phyloP scores from a whole-genome alignment of 2,888 invertebrate species.

The Merodon equestris region DNA sequence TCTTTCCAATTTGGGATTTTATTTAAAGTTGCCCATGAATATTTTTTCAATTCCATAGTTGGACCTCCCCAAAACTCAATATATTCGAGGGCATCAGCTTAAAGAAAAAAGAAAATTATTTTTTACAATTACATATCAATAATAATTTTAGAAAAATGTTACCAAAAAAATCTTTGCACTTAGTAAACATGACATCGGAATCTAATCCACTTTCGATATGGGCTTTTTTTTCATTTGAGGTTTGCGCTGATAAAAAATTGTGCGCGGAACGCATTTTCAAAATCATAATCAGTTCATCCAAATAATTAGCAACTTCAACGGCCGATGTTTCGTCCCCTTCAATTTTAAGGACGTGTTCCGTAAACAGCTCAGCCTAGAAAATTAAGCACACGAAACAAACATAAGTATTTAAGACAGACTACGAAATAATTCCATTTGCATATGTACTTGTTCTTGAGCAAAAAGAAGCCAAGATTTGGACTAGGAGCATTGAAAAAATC shows the following conservation, averaged over 20 bases:
- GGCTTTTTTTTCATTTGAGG: slow-evolving; percentile 19
- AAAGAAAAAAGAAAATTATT: slow-evolving; percentile 8
- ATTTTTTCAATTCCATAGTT: slow-evolving; percentile 11
- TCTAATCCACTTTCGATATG: slow-evolving; percentile 10
- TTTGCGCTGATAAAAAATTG: slow-evolving; percentile 14
- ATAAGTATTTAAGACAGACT: slow-evolving; percentile 14
- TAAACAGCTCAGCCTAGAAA: slow-evolving; percentile 26
- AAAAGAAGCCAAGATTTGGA: slow-evolving; percentile 15
- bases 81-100: slow-evolving; percentile 1
- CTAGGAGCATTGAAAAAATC: slow-evolving; percentile 3
- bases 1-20: slow-evolving; percentile 15
- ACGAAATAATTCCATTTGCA: slow-evolving; percentile 2
- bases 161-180: slow-evolving; percentile 28
- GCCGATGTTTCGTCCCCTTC: slow-evolving; percentile 19
- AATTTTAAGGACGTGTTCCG: no score
- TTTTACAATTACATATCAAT: background rate
- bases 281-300: no score
- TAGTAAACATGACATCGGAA: slow-evolving; percentile 22
- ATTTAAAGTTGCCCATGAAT: slow-evolving; percentile 22
- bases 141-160: slow-evolving; percentile 8
- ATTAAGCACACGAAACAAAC: slow-evolving; percentile 10
- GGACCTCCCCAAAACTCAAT: slow-evolving; percentile 15
- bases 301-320: no score
- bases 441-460: slow-evolving; percentile 19
- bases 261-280: slow-evolving; percentile 19